Base-by-base conservation (phyloP, 2,113 vertebrate genomes). In the Cynoglossus semilaevis region DNA sequence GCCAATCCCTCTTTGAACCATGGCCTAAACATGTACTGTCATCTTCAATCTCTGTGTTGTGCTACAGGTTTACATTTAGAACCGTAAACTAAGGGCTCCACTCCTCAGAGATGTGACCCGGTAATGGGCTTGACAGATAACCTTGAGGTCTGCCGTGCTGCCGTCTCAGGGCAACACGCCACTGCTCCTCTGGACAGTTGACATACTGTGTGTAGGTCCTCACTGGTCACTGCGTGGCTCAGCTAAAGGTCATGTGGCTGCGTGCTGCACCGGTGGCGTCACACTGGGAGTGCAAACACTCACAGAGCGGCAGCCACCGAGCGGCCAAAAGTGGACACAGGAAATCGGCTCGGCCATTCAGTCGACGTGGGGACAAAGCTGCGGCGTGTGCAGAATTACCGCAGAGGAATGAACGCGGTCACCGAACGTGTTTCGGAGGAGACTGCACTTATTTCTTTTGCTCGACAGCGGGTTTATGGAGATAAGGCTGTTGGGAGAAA, bases 401-500 rank as follows among this genome's bases (percentile, higher is more conserved):
- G 22, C 22, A 2, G 65, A 38, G 57, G 67, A 82, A 69, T 60
- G 42, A 63, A 67, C 36, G 53, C 50, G 66, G 59, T 53, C 41
- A 29, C 19, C 55, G 62, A 62, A 62, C 59, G 36, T 69, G 80
- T 78, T 70, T 59, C 61, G 70, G 53, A 58, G 53, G 54, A 9
- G 40, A 58, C 47, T 51, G 57, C 5, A 14, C 14, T 43, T 43
- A 6, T 43, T n/a, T 72, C 41, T 54, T 51, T 74, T 76, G 63
- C 63, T 72, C 66, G 66, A 74, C 69, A 72, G 63, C 70, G 62
- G 18, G 51, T 62, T 80, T 46, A 75, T 12, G 15, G 70, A 70
- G 83, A 87, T 83, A 82, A 82, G 77, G 58, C 58, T 67, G 58
- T 38, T 13, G 8, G 58, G 52, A 75, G 38, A 62, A 79, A 70